Evolutionary conservation across 2,797 vertebrate genomes (phyloP), one percentile per base, ranked within the genome.

Genomic region (Crenuchus spilurus): DNA sequence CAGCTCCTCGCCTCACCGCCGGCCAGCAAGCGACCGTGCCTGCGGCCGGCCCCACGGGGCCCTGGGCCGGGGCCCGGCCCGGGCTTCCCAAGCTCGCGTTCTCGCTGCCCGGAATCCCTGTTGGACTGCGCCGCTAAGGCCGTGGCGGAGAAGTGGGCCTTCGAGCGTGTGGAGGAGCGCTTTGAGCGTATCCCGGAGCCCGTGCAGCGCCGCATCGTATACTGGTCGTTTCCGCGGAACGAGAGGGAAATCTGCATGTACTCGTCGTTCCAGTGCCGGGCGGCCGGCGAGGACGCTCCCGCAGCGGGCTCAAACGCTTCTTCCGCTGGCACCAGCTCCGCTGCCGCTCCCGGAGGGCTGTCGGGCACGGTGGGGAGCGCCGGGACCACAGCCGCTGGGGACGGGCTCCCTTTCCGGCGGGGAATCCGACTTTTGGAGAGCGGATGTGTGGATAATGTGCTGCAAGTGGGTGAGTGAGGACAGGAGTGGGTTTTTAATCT

Each of bases 161-260:
- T 97, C 91, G 95, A 98, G 84, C 90, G 96, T 84, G 96, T 98
- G 63, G 96, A 98, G 92, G 96, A 96, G 91, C 96, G 96, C 90
- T 98, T 98, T 89, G 95, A 96, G 90, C 94, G 96, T 92, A 97
- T 98, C 87, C 96, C 96, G 70, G 96, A 98, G 92, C 96, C 96
- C 51, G 96, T 98, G 74, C 96, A 98, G 89, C 95, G 96, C 80
- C 95, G 96, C 87, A 98, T 98, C 91, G 96, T 98, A 75, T 98
- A 96, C 88, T 98, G 96, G 96, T 98, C 96, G 80, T 98, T 98
- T 75, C 96, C 96, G 77, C 94, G 96, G 82, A 98, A 95, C 91
- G 96, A 98, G 85, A 94, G 95, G 91, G 95, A 98, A 90, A 98
- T 98, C 93, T 96, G 96, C 85, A 97, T 98, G 96, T 98, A 98